Evolutionary conservation across 1,140 invertebrate genomes (phyloP).

Genomic region (Bombus haemorrhoidalis): DNA sequence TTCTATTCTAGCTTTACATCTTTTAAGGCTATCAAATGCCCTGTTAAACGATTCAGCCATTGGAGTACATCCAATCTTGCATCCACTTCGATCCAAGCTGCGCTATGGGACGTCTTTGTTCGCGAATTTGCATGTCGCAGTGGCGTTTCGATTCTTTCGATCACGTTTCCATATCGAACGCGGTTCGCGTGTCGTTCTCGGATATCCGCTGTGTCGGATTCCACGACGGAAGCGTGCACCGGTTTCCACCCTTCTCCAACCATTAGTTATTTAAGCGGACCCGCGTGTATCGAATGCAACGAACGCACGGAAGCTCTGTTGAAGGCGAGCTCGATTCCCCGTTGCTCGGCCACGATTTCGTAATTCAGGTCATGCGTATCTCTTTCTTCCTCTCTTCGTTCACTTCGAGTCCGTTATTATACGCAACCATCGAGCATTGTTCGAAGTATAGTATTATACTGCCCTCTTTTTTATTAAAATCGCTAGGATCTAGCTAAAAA

Average conservation of each 20-base stretch:
- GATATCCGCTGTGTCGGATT: not conserved
- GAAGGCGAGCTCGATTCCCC: conserved; percentile 9
- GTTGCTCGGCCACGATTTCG: conserved; percentile 32
- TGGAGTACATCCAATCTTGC: not conserved
- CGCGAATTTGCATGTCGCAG: not conserved
- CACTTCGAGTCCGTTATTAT: conserved; percentile 16
- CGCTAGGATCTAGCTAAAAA: too few species aligned
- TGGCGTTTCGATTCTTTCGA: not conserved
- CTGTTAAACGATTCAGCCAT: not conserved
- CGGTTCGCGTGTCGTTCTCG: conserved; percentile 6
- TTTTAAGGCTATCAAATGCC: not conserved
- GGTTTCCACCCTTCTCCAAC: conserved; percentile 5
- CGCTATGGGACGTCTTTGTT: not conserved
- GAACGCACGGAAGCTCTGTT: conserved; percentile 15
- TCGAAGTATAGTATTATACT: not conserved
- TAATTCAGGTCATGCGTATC: conserved; percentile 46
- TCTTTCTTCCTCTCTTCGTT: not conserved
- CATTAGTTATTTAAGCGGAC: conserved; percentile 37
- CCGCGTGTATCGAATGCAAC: conserved; percentile 16
- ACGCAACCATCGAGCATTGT: conserved; percentile 37
- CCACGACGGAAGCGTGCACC: conserved; percentile 10
- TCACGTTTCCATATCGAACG: not conserved
- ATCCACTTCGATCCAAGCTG: not conserved
- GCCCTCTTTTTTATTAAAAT: too few species aligned
- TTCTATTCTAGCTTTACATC: not conserved